Evolutionary conservation across 2,113 vertebrate species (phyloP), one percentile per base, ranked within the genome.

Genomic region (Stercorarius parasiticus): DNA sequence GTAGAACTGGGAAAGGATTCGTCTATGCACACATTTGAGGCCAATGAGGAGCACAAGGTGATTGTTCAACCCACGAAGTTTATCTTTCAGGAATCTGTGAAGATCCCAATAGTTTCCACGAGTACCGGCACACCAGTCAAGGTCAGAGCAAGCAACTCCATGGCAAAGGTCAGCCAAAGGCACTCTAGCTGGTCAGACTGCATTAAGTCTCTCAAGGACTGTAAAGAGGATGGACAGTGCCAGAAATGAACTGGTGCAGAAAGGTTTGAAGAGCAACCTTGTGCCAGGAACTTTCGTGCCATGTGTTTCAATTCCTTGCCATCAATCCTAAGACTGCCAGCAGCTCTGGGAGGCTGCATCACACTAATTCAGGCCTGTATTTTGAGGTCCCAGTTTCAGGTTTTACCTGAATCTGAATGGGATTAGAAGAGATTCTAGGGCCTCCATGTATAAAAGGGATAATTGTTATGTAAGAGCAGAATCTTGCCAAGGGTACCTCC

Each of bases 171-270:
- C 93, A 89, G 93, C 89, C 95, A 91, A 95, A 91, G 70, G 84
- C 78, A 85, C 70, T 90, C n/a, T 69, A 73, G 61, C 84, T 93
- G 66, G 43, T 52, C 36, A 94, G 73, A 87, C 52, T 72, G 56
- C 81, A 89, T 64, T 27, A 79, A 1, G 4, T 29, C 27, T 94
- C 84, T 59, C 53, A 80, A 82, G 70, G 47, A 82, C 85, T 65
- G 38, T n/a, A 59, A 91, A 92, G 9, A 69, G 52, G 82, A 80
- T 0, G 3, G 74, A 82, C 47, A 91, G 80, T 93, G 93, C 93
- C 95, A 94, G 87, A 87, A 86, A 88, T 53, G 78, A 95, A 91
- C 58, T 80, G 84, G 62, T 88, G 92, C 96, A 93, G 92, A 95
- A 97, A 97, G 87, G 73, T 93, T 8, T 82, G 65, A 95, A 93